Conservation (phyloP, 2,888 invertebrate species). For the Phragmatobia fuliginosa region DNA sequence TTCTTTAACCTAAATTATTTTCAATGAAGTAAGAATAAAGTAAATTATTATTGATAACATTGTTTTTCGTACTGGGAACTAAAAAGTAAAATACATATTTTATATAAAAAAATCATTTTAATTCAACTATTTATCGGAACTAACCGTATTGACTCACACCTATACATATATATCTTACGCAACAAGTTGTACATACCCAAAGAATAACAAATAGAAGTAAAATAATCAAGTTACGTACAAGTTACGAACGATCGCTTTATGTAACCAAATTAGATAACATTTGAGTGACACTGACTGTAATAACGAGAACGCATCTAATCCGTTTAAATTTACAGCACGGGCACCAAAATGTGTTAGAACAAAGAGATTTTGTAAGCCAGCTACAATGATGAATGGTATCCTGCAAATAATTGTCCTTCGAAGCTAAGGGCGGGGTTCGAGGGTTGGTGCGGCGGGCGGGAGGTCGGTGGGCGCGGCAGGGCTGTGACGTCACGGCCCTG, state of each 20-base stretch:
- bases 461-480: conserved; percentile 67
- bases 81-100: no score
- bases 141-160: no score
- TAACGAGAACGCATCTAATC: conserved; percentile 39
- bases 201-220: background rate
- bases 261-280: conserved; percentile 10
- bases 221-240: background rate
- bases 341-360: conserved; percentile 53
- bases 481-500: conserved; percentile 77
- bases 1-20: no score
- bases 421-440: conserved; percentile 49
- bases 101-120: no score
- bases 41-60: no score
- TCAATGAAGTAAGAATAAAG: no score
- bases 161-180: background rate
- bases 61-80: no score
- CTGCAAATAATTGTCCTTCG: conserved; percentile 79
- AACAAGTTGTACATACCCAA: background rate
- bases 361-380: conserved; percentile 61
- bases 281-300: conserved; percentile 40
- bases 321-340: conserved; percentile 43
- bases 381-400: conserved; percentile 75
- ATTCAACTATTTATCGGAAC: no score
- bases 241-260: conserved; percentile 1
- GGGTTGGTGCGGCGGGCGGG: conserved; percentile 40